Conservation (phyloP, 2,888 invertebrate species). For the Andrena bucephala region DNA sequence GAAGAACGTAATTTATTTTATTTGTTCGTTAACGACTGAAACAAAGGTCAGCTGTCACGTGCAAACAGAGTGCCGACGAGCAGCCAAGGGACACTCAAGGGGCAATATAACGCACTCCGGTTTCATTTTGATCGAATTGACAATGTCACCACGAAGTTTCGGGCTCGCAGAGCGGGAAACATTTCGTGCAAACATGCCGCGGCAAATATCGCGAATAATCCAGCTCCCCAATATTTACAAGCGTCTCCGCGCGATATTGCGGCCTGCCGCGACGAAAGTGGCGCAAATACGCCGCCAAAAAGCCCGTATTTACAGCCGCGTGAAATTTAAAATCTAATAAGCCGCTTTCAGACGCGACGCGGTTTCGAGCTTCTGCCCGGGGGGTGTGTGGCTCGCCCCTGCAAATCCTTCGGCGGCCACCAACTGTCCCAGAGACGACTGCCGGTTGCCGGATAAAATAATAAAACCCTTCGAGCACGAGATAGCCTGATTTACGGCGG, state of each 20-base stretch:
- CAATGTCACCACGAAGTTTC: not conserved
- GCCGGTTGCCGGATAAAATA: conserved; percentile 73
- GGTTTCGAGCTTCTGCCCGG: not conserved
- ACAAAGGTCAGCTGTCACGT: no score
- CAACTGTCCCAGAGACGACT: conserved; percentile 34
- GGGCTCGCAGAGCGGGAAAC: not conserved
- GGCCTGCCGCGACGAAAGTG: not conserved
- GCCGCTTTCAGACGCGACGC: conserved; percentile 6
- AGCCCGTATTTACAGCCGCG: conserved; percentile 5
- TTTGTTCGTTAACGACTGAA: not conserved
- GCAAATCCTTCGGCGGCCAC: conserved; percentile 16
- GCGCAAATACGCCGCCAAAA: not conserved
- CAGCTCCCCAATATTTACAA: conserved; percentile 12
- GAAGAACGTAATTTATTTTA: not conserved
- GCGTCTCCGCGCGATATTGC: not conserved
- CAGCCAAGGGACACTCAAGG: not conserved
- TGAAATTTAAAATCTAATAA: conserved; percentile 51
- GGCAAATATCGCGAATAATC: conserved; percentile 1
- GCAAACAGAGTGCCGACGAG: no score
- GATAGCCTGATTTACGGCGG: conserved; percentile 82
- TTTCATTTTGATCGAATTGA: not conserved
- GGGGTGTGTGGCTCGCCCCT: not conserved
- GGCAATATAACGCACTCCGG: not conserved
- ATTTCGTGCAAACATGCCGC: not conserved
- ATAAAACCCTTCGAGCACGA: conserved; percentile 74